Percentiles rank a stretch among this genome's conserved stretches.
These are phyloP conservation scores for Acanthosoma haemorrhoidale DNA, from an alignment of 2,888 invertebrate genomes.

Conservation along the genomic window DNA sequence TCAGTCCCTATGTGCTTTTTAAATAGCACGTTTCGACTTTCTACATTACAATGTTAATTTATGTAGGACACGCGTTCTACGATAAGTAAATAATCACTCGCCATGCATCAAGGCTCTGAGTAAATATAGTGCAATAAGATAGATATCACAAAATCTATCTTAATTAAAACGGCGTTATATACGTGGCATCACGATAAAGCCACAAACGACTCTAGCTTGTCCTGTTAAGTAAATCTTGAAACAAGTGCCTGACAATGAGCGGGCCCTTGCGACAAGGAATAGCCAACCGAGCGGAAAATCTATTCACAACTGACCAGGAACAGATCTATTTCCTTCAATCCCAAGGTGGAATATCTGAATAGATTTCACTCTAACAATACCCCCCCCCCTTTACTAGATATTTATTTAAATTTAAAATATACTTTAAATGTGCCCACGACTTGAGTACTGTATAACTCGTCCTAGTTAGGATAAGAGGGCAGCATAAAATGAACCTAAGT, in stretches of 20 bases:
- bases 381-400: not conserved
- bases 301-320: slow-evolving; percentile 4
- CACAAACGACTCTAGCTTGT: not conserved
- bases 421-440: not conserved
- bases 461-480: not conserved
- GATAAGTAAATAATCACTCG: not conserved
- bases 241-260: slow-evolving; percentile 10
- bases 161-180: slow-evolving; percentile 7
- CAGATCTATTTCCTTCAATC: not conserved
- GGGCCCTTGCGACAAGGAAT: not conserved
- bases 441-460: not conserved
- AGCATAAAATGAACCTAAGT: too few species aligned
- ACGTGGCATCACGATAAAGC: not conserved
- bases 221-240: not conserved
- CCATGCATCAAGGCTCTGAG: not conserved
- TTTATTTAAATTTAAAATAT: slow-evolving; percentile 22
- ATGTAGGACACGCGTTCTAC: not conserved
- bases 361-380: slow-evolving; percentile 1
- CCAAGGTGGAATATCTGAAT: slow-evolving; percentile 16
- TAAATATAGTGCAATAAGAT: not conserved
- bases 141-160: slow-evolving; percentile 1
- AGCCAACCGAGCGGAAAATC: slow-evolving; percentile 8
- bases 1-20: too few species aligned
- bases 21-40: too few species aligned
- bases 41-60: too few species aligned